Conservation (phyloP, 2,888 invertebrate species). For the Phortica magna region DNA sequence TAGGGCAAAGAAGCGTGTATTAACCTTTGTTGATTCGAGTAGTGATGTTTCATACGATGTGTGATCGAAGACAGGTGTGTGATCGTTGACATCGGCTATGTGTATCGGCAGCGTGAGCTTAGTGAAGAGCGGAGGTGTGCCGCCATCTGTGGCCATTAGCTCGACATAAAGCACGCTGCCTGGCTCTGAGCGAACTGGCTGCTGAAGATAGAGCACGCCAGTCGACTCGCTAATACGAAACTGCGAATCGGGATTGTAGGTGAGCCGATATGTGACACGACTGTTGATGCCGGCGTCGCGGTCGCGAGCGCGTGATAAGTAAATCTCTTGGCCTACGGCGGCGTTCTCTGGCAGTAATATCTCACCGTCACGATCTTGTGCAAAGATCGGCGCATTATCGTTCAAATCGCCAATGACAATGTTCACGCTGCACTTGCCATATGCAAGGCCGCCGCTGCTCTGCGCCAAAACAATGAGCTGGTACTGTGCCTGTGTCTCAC, state of each 20-base stretch:
- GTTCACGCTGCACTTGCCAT: constrained; percentile 88
- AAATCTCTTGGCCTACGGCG: constrained; percentile 95
- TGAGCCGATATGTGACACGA: constrained; percentile 88
- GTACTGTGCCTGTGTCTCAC: constrained; percentile 88
- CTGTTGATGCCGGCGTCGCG: constrained; percentile 94
- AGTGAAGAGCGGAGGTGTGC: constrained; percentile 85
- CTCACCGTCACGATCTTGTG: constrained; percentile 86
- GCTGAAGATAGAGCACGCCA: constrained; percentile 92
- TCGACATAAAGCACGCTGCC: constrained; percentile 85
- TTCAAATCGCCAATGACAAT: constrained; percentile 92
- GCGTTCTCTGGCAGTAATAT: constrained; percentile 91
- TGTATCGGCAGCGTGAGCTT: constrained; percentile 86
- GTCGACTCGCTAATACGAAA: constrained; percentile 92
- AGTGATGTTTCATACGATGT: constrained; percentile 95
- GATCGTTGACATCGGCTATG: constrained; percentile 95
- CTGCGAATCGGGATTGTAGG: constrained; percentile 87
- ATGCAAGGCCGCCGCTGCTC: constrained; percentile 81
- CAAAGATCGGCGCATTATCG: constrained; percentile 93
- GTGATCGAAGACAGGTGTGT: constrained; percentile 95
- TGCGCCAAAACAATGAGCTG: constrained; percentile 89
- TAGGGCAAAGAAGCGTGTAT: constrained; percentile 93
- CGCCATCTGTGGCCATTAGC: constrained; percentile 91
- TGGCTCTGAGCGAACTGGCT: constrained; percentile 87
- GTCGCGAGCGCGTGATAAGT: constrained; percentile 91
- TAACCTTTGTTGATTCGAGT: constrained; percentile 92